Conservation (phyloP, 2,888 invertebrate species). For the Beris morrisii region DNA sequence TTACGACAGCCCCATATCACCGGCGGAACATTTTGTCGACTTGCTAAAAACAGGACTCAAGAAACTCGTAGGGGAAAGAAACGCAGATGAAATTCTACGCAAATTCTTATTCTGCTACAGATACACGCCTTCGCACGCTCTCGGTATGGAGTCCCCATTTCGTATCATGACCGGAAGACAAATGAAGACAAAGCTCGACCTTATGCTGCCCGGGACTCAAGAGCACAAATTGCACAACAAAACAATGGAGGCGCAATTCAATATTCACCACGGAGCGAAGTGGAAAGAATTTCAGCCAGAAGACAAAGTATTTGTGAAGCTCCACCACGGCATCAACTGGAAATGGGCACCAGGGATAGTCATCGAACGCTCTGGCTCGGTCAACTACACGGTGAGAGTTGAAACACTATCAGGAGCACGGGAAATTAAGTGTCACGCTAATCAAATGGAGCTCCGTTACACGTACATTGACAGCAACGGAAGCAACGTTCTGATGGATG, state of each 20-base stretch:
- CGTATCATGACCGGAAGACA: not conserved
- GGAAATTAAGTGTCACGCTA: too few relatives aligned
- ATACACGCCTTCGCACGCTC: conserved; percentile 3
- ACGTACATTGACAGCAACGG: too few relatives aligned
- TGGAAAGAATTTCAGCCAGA: conserved; percentile 9
- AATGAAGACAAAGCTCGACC: not conserved
- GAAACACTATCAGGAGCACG: not conserved
- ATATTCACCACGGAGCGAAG: conserved; percentile 13
- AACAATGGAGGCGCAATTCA: not conserved
- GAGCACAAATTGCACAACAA: conserved; percentile 2
- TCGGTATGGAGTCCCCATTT: conserved; percentile 1
- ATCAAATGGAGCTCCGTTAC: too few relatives aligned
- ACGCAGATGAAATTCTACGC: conserved; percentile 1
- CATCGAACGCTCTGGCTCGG: not conserved
- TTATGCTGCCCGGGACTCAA: not conserved
- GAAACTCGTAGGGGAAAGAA: not conserved
- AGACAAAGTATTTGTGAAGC: not conserved
- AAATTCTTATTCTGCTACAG: conserved; percentile 7
- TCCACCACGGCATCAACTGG: not conserved
- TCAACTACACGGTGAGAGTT: not conserved
- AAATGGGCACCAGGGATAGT: not conserved
- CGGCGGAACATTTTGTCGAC: conserved; percentile 9
- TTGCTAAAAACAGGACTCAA: conserved; percentile 18
- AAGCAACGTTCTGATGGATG: too few relatives aligned
- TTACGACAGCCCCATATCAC: conserved; percentile 2